Conservation (phyloP, 1,140 invertebrate genomes). For the Cydia splendana region DNA sequence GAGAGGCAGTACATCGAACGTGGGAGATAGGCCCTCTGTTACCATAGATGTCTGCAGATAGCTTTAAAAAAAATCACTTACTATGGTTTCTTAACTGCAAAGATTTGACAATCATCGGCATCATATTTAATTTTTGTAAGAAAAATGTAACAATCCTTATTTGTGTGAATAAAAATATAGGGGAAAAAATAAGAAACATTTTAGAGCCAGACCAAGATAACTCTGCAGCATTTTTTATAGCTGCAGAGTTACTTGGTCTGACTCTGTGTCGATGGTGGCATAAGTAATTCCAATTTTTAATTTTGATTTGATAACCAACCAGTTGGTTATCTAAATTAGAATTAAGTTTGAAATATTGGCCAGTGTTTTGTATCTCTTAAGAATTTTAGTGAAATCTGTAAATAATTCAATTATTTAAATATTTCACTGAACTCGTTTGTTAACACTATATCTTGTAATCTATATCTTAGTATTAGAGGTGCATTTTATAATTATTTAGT, state of each 20-base stretch:
- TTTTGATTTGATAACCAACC: neutral
- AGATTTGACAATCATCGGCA: neutral
- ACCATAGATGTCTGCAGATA: neutral
- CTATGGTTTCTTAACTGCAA: conserved; percentile 1
- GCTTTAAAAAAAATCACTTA: neutral
- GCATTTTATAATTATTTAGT: conserved; percentile 70
- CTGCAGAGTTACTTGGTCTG: neutral
- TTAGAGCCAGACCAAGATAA: no score
- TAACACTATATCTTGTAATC: conserved; percentile 54
- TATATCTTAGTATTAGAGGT: conserved; percentile 60
- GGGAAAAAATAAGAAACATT: neutral
- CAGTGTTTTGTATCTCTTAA: conserved; percentile 12
- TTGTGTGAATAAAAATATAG: neutral
- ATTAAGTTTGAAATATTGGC: neutral
- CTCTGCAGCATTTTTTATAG: no score
- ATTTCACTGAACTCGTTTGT: conserved; percentile 46
- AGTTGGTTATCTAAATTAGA: neutral
- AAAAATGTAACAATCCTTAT: neutral
- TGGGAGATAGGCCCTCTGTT: no score
- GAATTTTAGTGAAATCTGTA: neutral
- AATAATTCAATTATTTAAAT: conserved; percentile 34
- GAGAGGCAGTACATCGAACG: no score
- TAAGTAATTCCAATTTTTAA: neutral
- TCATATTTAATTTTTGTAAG: neutral
- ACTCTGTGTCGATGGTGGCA: neutral